A percentile compares a stretch with the other conserved stretches of the same genome.
Conservation (phyloP, 2,888 invertebrate species). For the Agrochola macilenta region DNA sequence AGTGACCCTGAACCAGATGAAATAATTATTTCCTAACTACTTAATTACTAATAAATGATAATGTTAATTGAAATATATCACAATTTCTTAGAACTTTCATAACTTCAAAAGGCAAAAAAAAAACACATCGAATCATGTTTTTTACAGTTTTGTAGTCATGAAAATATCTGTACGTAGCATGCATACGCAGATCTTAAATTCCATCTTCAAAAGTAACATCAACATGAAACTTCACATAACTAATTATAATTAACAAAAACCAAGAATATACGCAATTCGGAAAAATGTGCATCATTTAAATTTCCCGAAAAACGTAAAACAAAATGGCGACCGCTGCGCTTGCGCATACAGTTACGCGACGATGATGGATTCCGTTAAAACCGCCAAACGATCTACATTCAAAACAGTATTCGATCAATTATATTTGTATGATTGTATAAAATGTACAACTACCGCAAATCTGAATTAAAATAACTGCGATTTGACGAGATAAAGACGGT, state of each 20-base stretch:
- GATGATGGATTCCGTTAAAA: slow-evolving; percentile 53
- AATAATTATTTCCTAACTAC: neutral
- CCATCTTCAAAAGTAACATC: slow-evolving; percentile 4
- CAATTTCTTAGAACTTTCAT: neutral
- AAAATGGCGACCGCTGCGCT: slow-evolving; percentile 34
- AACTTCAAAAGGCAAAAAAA: neutral
- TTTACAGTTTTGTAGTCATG: neutral
- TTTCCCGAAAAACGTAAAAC: slow-evolving; percentile 25
- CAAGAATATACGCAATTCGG: slow-evolving; percentile 17
- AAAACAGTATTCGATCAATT: slow-evolving; percentile 52
- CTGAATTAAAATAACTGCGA: slow-evolving; percentile 52
- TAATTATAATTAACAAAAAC: slow-evolving; percentile 23
- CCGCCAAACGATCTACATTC: slow-evolving; percentile 46
- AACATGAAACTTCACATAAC: slow-evolving; percentile 15
- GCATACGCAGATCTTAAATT: neutral
- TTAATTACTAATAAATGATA: no score
- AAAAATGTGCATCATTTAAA: slow-evolving; percentile 26
- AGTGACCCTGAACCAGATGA: neutral
- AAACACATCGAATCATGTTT: no score
- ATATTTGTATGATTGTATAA: slow-evolving; percentile 24
- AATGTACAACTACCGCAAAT: slow-evolving; percentile 46
- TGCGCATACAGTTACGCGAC: slow-evolving; percentile 47
- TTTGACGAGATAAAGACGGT: slow-evolving; percentile 18
- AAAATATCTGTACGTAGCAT: neutral
- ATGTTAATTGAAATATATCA: neutral